Evolutionary conservation across 2,113 vertebrate genomes (phyloP), one percentile per base, ranked within the genome.

Genomic region (Arizona elegans): DNA sequence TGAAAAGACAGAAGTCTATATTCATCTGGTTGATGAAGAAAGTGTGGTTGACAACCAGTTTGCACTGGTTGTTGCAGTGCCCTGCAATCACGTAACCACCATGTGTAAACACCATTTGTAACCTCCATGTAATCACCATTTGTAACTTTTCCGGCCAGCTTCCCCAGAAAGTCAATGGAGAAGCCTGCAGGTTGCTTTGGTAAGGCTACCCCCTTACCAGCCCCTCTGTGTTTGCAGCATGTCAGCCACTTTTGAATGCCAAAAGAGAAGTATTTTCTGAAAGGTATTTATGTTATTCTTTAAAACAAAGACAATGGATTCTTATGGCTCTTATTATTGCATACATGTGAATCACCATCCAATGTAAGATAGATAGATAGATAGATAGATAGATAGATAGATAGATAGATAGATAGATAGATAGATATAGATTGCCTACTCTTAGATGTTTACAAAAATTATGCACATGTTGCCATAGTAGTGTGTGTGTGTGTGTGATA

Each of bases 21-120:
- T n/a, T 91, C 29, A 53, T 65, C 53, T 90, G 91, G 93, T 70
- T 92, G 94, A 95, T 95, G 75, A 88, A 65, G 89, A 89, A 90
- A 17, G 38, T 91, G 11, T 89, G 90, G 93, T 85, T 75, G 70
- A 17, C 13, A 75, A 75, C 15, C 0, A 17, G 6, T 75, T 75
- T 33, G n/a, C 65, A 70, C 12, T 70, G 33, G 6, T 33, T 13
- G 12, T 75, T 75, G n/a, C n/a, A 75, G 70, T 33, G 15, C 70
- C 65, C n/a, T 33, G 12, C 13, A 33, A 75, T 75, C 2, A 2
- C 2, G 2, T 38, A 33, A 75, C 19, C 13, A 38, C n/a, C 5
- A 38, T 75, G 6, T 17, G 15, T 33, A 75, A 75, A 33, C n/a
- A 65, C 10, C 12, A 75, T 75, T 75, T 75, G 70, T 5, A 75